A percentile compares a stretch with the other conserved stretches of the same genome.
phyloP scores from a whole-genome alignment of 2,888 invertebrate species.

The Pandemis cinnamomeana region DNA sequence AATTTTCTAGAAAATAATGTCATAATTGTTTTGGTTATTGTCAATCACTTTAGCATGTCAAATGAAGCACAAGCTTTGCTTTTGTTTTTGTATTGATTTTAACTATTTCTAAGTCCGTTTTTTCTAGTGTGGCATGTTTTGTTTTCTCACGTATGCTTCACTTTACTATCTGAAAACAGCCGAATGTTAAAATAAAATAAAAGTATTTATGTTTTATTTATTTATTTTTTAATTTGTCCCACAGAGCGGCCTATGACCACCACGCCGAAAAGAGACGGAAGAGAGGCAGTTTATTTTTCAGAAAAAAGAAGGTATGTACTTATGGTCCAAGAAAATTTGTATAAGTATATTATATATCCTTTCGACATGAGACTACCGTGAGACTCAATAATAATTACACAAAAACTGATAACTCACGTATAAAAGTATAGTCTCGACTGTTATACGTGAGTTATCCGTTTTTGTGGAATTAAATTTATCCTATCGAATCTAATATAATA shows the following conservation, averaged over 20 bases:
- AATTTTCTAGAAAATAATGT: no score
- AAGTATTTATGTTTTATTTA: slow-evolving; percentile 29
- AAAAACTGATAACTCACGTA: no score
- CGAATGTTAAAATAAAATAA: no score
- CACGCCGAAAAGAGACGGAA: slow-evolving; percentile 94
- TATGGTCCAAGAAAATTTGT: no score
- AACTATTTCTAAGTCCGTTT: slow-evolving; percentile 23
- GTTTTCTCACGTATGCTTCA: slow-evolving; percentile 8
- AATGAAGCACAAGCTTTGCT: slow-evolving; percentile 48
- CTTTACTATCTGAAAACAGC: not conserved
- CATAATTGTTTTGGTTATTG: not conserved
- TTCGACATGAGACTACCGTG: no score
- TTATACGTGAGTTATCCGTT: no score
- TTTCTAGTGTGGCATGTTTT: slow-evolving; percentile 35
- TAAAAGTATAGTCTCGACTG: no score
- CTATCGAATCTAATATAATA: no score
- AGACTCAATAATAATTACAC: no score
- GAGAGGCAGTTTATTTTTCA: slow-evolving; percentile 94
- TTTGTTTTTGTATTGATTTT: slow-evolving; percentile 37
- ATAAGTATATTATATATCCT: no score
- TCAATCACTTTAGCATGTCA: slow-evolving; percentile 9
- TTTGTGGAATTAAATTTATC: no score
- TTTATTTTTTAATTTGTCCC: slow-evolving; percentile 46
- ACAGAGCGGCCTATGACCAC: slow-evolving; percentile 87
- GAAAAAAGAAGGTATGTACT: slow-evolving; percentile 91